Base-by-base conservation (phyloP, 2,797 vertebrate genomes). In the Halcyon smyrnensis region DNA sequence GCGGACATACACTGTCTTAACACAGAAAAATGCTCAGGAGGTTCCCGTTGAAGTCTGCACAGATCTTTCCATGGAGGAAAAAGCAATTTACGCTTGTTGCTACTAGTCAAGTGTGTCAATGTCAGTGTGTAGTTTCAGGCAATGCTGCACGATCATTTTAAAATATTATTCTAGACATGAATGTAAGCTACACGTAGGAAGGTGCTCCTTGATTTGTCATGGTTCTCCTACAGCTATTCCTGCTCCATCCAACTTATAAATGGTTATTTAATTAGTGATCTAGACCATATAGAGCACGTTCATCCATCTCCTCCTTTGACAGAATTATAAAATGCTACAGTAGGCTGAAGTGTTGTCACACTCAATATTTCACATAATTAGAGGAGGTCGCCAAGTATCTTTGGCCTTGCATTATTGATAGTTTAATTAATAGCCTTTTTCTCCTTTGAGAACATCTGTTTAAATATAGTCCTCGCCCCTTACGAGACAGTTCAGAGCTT, bases 351-450 rank as follows among this genome's bases (percentile, higher is more conserved):
- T 46, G 43, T 46, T 89, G 63, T 82, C 81, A 93, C 43, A 87
- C 48, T 73, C 90, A 82, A 34, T 91, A 79, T 85, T 93, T 92
- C 90, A 94, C 27, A 24, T 54, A 56, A 79, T 87, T 65, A 89
- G 80, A 82, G 48, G 54, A 82, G 88, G 63, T 84, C 18, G 4
- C 86, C 70, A 63, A 79, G 75, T 48, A 83, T 69, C 83, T 95
- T 75, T 81, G 80, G 54, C 87, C 74, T 93, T 92, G 70, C 45
- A 48, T 89, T 94, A 93, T 83, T 92, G 95, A 94, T 75, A 73
- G 37, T 77, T 92, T 94, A 82, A 94, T 69, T 50, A 94, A 89
- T 2, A 89, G 77, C 46, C 24, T 37, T 57, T 80, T 75, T 78
- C 56, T 69, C 50, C 82, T 64, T 57, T 50, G 84, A 91, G 82